A percentile compares a stretch with the other conserved stretches of the same genome.
Evolutionary conservation across 2,797 vertebrate species (phyloP).

Genomic region (Momotus momota): DNA sequence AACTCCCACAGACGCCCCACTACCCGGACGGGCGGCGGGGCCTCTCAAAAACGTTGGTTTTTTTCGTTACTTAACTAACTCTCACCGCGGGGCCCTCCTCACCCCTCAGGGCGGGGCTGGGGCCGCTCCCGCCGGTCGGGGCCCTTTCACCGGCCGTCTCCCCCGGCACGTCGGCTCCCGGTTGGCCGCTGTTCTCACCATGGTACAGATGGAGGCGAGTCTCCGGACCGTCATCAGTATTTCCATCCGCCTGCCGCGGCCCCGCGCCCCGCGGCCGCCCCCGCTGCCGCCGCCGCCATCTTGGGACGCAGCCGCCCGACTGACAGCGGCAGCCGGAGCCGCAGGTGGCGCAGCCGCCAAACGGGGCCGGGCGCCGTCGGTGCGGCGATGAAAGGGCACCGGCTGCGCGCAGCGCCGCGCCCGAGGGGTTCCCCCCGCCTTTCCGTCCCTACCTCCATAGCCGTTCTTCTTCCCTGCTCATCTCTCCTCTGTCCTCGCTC

Average conservation of each 20-base stretch:
- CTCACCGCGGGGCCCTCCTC: neutral
- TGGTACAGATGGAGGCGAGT: conserved; percentile 97
- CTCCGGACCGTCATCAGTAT: conserved; percentile 96
- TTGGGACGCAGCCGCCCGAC: conserved; percentile 86
- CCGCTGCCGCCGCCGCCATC: conserved; percentile 79
- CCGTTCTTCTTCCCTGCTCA: no score
- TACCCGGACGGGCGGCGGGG: neutral
- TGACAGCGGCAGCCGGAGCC: conserved; percentile 77
- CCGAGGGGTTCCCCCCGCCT: fast-evolving
- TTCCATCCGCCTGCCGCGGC: conserved; percentile 87
- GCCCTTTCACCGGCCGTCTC: no score
- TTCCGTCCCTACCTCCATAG: neutral
- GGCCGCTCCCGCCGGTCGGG: neutral
- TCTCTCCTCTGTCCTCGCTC: no score
- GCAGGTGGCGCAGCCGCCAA: conserved; percentile 56
- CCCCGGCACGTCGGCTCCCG: no score
- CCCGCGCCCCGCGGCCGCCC: conserved; percentile 69
- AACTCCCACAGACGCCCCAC: no score
- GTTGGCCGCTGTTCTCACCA: conserved; percentile 79
- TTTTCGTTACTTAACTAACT: neutral
- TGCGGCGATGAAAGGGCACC: neutral
- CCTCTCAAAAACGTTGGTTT: fast-evolving
- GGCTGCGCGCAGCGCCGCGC: neutral
- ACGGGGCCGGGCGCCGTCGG: conserved; percentile 33
- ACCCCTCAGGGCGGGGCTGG: neutral